These are phyloP conservation scores for Eudemis profundana DNA, from an alignment of 2,888 invertebrate species.

Conservation along the genomic window DNA sequence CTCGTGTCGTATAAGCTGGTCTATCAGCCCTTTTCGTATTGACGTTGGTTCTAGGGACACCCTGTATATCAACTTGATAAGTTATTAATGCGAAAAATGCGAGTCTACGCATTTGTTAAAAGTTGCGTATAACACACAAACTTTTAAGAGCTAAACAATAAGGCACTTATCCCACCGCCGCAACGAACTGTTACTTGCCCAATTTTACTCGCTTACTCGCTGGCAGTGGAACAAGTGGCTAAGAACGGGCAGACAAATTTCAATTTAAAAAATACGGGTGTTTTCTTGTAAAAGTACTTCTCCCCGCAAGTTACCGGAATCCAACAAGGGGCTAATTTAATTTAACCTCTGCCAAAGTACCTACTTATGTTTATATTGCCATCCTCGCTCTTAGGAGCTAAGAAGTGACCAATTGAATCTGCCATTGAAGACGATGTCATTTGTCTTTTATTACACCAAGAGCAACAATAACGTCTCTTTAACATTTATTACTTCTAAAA, in stretches of 20 bases:
- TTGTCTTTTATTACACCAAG: slow-evolving; percentile 22
- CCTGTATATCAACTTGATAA: too few species aligned
- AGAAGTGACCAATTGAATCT: slow-evolving; percentile 34
- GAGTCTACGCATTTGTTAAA: too few species aligned
- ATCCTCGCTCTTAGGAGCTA: slow-evolving; percentile 12
- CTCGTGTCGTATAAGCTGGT: too few species aligned
- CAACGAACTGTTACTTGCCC: too few species aligned
- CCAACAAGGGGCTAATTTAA: slow-evolving; percentile 32
- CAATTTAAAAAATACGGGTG: background rate
- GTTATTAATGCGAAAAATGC: too few species aligned
- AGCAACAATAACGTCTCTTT: slow-evolving; percentile 16
- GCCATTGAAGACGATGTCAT: slow-evolving; percentile 25
- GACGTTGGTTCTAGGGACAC: too few species aligned
- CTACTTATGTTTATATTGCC: slow-evolving; percentile 30
- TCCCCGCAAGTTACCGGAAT: slow-evolving; percentile 15
- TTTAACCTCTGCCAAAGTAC: slow-evolving; percentile 26
- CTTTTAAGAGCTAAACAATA: too few species aligned
- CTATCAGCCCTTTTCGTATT: too few species aligned
- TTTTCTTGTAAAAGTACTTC: slow-evolving; percentile 1
- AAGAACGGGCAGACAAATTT: background rate
- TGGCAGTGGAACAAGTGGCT: too few species aligned
- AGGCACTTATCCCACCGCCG: too few species aligned
- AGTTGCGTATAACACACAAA: too few species aligned
- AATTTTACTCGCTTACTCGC: too few species aligned
- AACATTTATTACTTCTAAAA: slow-evolving; percentile 1